Conservation (phyloP, 2,797 vertebrate species). For the Syndactyla subalaris region DNA sequence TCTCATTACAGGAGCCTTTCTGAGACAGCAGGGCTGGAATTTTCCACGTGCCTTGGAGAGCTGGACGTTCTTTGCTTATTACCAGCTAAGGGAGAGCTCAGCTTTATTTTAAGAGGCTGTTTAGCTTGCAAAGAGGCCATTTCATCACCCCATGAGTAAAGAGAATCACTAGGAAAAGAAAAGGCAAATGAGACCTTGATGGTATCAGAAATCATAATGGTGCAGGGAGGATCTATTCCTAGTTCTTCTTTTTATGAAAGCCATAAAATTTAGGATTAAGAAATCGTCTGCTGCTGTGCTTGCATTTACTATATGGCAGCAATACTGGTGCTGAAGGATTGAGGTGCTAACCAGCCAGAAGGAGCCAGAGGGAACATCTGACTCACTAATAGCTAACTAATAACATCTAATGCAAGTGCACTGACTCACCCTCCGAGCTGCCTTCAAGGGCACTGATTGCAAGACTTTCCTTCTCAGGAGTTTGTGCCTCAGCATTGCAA, state of each 20-base stretch:
- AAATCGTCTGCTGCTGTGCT: background rate
- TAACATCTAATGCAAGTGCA: background rate
- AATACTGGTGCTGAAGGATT: background rate
- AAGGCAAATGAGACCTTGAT: background rate
- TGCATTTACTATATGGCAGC: accelerated
- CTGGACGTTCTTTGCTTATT: background rate
- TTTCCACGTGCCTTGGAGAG: background rate
- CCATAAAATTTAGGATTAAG: background rate
- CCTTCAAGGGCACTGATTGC: background rate
- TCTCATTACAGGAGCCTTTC: background rate
- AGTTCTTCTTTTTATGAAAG: background rate
- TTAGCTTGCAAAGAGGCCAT: background rate
- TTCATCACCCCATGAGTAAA: background rate
- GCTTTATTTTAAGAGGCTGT: background rate
- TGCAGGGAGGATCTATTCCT: background rate
- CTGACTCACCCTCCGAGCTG: background rate
- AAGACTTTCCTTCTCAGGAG: background rate
- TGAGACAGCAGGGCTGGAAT: background rate
- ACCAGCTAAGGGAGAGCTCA: background rate
- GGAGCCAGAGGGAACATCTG: background rate
- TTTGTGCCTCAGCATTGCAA: background rate
- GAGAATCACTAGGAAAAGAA: background rate
- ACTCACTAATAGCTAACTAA: background rate
- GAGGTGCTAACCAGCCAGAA: background rate
- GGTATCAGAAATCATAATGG: background rate